Conservation (phyloP, 2,888 invertebrate species). For the Drosophila cyrtoloma region DNA sequence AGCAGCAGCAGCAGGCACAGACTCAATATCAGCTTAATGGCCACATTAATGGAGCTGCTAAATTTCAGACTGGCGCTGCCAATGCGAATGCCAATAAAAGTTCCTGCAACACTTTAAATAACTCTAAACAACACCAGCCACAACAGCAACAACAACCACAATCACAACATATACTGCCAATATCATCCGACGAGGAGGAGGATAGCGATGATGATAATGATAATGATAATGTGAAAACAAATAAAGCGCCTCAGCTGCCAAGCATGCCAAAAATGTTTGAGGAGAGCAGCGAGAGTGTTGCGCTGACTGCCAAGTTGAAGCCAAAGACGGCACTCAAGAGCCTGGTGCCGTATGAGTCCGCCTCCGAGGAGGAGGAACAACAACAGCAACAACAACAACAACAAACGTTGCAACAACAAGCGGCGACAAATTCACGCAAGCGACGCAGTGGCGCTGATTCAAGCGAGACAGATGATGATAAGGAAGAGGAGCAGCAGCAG, state of each 20-base stretch:
- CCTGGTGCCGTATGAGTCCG: slow-evolving; percentile 88
- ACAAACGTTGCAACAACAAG: slow-evolving; percentile 13
- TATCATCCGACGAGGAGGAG: slow-evolving; percentile 68
- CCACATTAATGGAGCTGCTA: slow-evolving; percentile 60
- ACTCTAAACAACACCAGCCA: slow-evolving; percentile 38
- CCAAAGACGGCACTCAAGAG: slow-evolving; percentile 79
- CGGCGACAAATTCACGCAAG: slow-evolving; percentile 63
- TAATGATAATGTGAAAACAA: slow-evolving; percentile 62
- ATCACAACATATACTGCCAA: slow-evolving; percentile 68
- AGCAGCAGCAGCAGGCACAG: slow-evolving; percentile 28
- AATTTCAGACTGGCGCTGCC: slow-evolving; percentile 75
- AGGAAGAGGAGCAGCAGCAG: slow-evolving; percentile 10
- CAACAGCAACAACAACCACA: slow-evolving; percentile 49
- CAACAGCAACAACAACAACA: slow-evolving; percentile 24
- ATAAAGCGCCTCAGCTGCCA: slow-evolving; percentile 79
- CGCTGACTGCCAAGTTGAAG: slow-evolving; percentile 60
- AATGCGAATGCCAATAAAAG: slow-evolving; percentile 75
- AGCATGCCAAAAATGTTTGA: slow-evolving; percentile 84
- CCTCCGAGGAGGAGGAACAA: slow-evolving; percentile 85
- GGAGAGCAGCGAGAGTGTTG: slow-evolving; percentile 37
- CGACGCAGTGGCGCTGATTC: slow-evolving; percentile 65
- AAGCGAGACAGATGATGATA: slow-evolving; percentile 58
- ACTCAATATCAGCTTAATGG: slow-evolving; percentile 65
- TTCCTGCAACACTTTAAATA: slow-evolving; percentile 69
- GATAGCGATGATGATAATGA: slow-evolving; percentile 59